Evolutionary conservation across 2,888 invertebrate species (phyloP).

Genomic region (Amphipoea oculea): DNA sequence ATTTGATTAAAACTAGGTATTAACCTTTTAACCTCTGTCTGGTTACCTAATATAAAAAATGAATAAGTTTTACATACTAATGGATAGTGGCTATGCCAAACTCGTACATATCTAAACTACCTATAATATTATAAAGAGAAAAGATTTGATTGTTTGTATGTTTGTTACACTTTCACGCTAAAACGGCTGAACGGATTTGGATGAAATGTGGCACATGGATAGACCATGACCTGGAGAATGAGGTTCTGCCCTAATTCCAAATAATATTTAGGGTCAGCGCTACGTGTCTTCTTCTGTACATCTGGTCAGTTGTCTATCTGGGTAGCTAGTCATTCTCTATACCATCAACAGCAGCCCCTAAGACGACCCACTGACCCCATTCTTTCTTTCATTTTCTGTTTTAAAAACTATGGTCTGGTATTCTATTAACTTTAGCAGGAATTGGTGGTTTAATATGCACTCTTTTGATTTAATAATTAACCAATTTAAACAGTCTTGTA

Average conservation of each 20-base stretch:
- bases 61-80: conserved; percentile 25
- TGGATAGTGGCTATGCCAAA: background rate
- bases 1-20: conserved; percentile 17
- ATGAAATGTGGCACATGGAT: background rate
- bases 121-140: background rate
- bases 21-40: conserved; percentile 21
- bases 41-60: conserved; percentile 12
- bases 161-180: background rate
- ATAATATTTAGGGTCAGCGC: background rate
- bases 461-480: background rate
- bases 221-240: background rate
- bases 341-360: background rate
- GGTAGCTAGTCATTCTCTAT: background rate
- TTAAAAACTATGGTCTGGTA: too few relatives aligned
- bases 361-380: too few relatives aligned
- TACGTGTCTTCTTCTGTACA: background rate
- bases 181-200: background rate
- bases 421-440: background rate
- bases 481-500: background rate
- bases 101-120: background rate
- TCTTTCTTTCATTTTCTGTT: background rate
- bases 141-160: background rate
- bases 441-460: background rate
- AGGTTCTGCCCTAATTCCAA: background rate
- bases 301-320: background rate